phyloP scores from a whole-genome alignment of 1,140 invertebrate species.

The Drosophila prosaltans region DNA sequence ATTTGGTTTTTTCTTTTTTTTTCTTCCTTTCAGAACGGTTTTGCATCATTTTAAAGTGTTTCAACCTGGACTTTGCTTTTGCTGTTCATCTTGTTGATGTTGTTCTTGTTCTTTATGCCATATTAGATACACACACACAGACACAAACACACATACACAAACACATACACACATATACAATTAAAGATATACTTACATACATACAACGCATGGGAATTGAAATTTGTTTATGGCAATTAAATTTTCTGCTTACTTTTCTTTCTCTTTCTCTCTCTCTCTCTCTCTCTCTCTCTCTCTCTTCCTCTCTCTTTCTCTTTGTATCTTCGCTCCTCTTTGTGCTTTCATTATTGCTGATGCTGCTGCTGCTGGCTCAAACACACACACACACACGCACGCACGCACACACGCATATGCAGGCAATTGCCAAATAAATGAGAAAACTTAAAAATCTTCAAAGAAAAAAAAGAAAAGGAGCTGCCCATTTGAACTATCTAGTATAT shows the following conservation, averaged over 20 bases:
- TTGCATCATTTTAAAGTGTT: not conserved
- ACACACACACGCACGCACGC: slow-evolving; percentile 22
- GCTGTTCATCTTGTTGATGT: slow-evolving; percentile 25
- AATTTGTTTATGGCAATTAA: slow-evolving; percentile 72
- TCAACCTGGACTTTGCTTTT: slow-evolving; percentile 49
- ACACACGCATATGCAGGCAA: slow-evolving; percentile 30
- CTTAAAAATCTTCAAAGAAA: slow-evolving; percentile 37
- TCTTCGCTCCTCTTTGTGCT: slow-evolving; percentile 34
- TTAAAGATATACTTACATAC: not conserved
- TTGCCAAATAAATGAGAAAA: slow-evolving; percentile 59
- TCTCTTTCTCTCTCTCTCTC: slow-evolving; percentile 24
- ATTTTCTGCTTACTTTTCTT: slow-evolving; percentile 66
- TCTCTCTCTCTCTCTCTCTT: slow-evolving; percentile 32
- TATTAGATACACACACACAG: slow-evolving; percentile 38
- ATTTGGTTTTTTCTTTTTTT: not conserved
- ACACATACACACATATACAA: slow-evolving; percentile 20
- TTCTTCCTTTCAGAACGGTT: not conserved
- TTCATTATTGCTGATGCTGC: slow-evolving; percentile 27
- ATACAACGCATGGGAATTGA: slow-evolving; percentile 61
- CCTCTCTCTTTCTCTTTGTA: slow-evolving; percentile 24
- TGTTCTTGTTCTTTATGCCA: slow-evolving; percentile 50
- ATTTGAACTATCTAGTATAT: not conserved
- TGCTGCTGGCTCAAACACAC: slow-evolving; percentile 13
- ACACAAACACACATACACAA: not conserved
- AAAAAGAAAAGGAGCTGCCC: slow-evolving; percentile 25